Base-by-base conservation (phyloP, 2,113 vertebrate species). In the Daubentonia madagascariensis region DNA sequence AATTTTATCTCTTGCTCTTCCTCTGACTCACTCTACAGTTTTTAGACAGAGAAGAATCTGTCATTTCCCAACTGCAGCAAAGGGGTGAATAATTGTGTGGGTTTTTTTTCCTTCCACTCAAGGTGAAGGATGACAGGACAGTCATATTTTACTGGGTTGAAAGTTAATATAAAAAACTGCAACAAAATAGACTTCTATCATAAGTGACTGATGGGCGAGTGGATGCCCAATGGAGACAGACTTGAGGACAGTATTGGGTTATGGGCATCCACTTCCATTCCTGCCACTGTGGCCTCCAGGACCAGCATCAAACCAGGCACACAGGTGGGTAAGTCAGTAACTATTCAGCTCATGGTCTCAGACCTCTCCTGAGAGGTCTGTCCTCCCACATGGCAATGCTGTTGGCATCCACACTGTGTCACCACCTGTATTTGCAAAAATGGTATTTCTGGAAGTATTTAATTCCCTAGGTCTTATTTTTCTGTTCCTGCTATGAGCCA, bases 401-500 rank as follows among this genome's bases (percentile, higher is more conserved):
- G 13, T 52, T 17, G 43, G 22, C 20, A 18, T 68, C 48, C 32
- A 5, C 0, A 8, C 43, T 35, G 1, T 17, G 13, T 37, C 54
- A 28, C 43, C 35, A 78, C 35, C 23, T 37, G 22, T 18, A 22
- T 32, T 75, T 40, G 35, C 28, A 25, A 78, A 25, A 13, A 20
- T 32, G 37, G 37, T 43, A 5, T 63, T 83, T 70, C 43, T 17
- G 35, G 23, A 13, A 28, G 50, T 3, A 50, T 40, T 79, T 30
- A 57, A 8, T 32, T 75, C 35, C 32, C n/a, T 11, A 95, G 59
- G 23, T 96, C 98, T 99, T 97, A 98, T 98, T 98, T 98, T 99
- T 99, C 94, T 99, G 98, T 78, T 99, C 98, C 97, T 99, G 98
- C 28, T 99, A 97, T 98, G 97, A 89, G 99, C 99, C 93, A 99